Base-by-base conservation (phyloP, 1,140 invertebrate species). In the Piezodorus guildinii region DNA sequence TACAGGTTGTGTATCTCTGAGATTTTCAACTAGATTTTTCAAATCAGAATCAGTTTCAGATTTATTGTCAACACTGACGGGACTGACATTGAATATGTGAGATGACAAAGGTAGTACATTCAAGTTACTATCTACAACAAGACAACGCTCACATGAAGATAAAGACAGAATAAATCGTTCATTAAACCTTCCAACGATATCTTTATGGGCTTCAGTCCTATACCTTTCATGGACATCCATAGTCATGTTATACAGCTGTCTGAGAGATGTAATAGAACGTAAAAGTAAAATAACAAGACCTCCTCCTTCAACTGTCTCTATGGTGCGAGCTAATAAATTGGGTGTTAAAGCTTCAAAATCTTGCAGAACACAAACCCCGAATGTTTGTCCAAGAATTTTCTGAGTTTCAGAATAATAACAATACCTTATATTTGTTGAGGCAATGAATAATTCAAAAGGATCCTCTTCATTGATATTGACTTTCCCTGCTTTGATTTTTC, bases 311-410 rank as follows among this genome's bases (percentile, higher is more conserved):
- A 99, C 92, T 0, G 97, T 99, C 81, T 99, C 97, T 68, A 99
- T 85, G 8, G 96, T 98, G 67, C 96, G 79, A 0, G 97, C 97
- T 71, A 99, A 78, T 51, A 98, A 79, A 77, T 99, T 99, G 8
- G 97, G 97, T n/a, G 96, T 99, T 0, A 99, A 71, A 3, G 96
- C 96, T 80, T 99, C 96, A 81, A 99, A 99, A 78, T 99, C 96
- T 85, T 94, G 94, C 64, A 98, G 77, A 64, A 99, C 85, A 78
- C 94, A 95, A 81, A 97, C 96, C 63, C 94, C 95, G 78, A 90
- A 99, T 0, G 96, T 99, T 68, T 96, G 94, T 62, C 97, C 97
- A 1, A 99, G 79, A 73, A 99, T 97, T 71, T 94, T 94, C 74
- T 98, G 94, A 10, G 96, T 98, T 76, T 99, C 96, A 3, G 86